Evolutionary conservation across 2,113 vertebrate genomes (phyloP), one percentile per base, ranked within the genome.

Genomic region (Catagonus wagneri): DNA sequence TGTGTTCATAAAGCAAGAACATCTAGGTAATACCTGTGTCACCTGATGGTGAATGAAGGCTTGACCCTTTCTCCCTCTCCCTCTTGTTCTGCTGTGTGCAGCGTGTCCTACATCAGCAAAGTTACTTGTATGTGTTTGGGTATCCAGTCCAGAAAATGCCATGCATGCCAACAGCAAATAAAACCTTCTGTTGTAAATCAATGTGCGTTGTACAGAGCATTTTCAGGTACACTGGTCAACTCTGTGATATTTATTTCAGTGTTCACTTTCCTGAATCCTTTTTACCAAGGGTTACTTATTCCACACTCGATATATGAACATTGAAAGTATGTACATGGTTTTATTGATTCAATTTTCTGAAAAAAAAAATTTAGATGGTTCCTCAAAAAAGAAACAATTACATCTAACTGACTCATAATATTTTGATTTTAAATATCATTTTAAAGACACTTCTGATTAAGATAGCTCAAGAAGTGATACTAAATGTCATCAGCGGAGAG

Each of bases 351-450:
- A 4, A 27, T 90, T 93, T 97, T 96, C 56, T 84, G 68, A 50
- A 1, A 80, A 58, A 39, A 19, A 74, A n/a, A 74, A 12, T 87
- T 69, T 50, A 23, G 23, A 17, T 44, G 36, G 69, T 10, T 36
- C 95, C 54, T 22, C 36, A 83, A 89, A 83, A 83, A 88, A 72
- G 50, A 95, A 75, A 20, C 72, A 56, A 92, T 6, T 93, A 39
- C 86, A 1, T 79, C 27, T 81, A 68, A 44, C 15, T n/a, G 88
- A 32, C 32, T 80, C 78, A 52, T 89, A 29, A 39, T 90, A 54
- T 88, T 96, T 95, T 91, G 17, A 75, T 79, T 85, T 85, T 78
- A 66, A 96, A 60, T 90, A 66, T 81, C 71, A 88, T 95, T 92
- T 88, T 50, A 69, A 87, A 92, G 61, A 90, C 79, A 91, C 79